phyloP scores from a whole-genome alignment of 2,888 invertebrate species.

The Acanthosepion pharaonis region DNA sequence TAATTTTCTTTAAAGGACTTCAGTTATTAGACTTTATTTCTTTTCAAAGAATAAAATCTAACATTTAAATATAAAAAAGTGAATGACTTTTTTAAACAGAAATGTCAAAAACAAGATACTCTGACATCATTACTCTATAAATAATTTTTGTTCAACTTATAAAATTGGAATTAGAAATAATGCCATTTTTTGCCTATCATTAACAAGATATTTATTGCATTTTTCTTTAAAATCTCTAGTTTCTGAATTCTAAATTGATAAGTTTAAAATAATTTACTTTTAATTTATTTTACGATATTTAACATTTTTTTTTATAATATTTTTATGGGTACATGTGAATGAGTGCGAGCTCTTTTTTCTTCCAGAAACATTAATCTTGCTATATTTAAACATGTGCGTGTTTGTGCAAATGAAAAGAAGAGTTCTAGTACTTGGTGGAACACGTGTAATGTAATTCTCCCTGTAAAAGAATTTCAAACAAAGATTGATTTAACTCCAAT shows the following conservation, averaged over 20 bases:
- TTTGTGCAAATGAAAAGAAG: neutral
- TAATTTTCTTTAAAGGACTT: neutral
- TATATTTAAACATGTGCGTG: neutral
- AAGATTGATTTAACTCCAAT: neutral
- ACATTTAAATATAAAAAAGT: neutral
- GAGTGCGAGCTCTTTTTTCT: neutral
- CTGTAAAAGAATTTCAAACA: neutral
- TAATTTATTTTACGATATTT: neutral
- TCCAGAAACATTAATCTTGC: too few relatives aligned
- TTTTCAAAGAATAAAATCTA: neutral
- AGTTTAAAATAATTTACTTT: too few relatives aligned
- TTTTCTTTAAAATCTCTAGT: too few relatives aligned
- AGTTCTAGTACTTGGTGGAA: neutral
- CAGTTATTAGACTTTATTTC: neutral
- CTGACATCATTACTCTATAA: neutral
- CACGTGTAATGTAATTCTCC: constrained; percentile 1
- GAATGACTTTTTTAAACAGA: neutral
- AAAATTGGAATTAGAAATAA: neutral
- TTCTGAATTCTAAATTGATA: too few relatives aligned
- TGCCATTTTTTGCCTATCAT: neutral
- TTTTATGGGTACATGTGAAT: neutral
- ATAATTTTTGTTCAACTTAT: neutral
- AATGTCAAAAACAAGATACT: neutral
- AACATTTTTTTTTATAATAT: neutral
- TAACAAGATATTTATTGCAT: neutral